phyloP scores from a whole-genome alignment of 2,113 vertebrate species.

The Gavia stellata region DNA sequence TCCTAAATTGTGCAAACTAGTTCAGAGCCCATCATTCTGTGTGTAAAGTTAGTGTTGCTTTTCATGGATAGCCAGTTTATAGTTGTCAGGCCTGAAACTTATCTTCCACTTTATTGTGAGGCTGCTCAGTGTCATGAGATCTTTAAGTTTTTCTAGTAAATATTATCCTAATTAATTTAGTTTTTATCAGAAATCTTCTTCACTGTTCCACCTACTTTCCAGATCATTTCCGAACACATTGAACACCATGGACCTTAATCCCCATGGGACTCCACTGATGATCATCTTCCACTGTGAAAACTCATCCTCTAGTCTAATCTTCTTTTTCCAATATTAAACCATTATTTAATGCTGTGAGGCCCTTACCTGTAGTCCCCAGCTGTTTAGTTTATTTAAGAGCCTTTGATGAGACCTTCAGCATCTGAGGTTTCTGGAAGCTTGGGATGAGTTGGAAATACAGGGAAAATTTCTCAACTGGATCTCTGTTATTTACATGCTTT shows the following conservation, averaged over 20 bases:
- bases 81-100: background rate
- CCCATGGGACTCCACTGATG: background rate
- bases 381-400: conserved; percentile 12
- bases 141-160: background rate
- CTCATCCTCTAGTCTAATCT: background rate
- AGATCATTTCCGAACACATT: background rate
- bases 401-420: background rate
- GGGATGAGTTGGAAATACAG: conserved; percentile 3
- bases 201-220: background rate
- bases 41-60: background rate
- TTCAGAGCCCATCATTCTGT: background rate
- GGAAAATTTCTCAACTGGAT: conserved; percentile 31
- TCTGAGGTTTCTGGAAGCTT: conserved; percentile 33
- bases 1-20: conserved; percentile 18
- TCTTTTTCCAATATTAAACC: background rate
- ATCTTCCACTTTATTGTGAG: background rate
- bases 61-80: background rate
- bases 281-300: background rate
- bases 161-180: background rate
- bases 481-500: conserved; percentile 21
- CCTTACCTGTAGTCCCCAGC: background rate
- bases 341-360: background rate
- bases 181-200: background rate
- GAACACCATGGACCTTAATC: background rate
- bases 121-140: background rate